Base-by-base conservation (phyloP, 2,113 vertebrate species). In the Podocnemis expansa region DNA sequence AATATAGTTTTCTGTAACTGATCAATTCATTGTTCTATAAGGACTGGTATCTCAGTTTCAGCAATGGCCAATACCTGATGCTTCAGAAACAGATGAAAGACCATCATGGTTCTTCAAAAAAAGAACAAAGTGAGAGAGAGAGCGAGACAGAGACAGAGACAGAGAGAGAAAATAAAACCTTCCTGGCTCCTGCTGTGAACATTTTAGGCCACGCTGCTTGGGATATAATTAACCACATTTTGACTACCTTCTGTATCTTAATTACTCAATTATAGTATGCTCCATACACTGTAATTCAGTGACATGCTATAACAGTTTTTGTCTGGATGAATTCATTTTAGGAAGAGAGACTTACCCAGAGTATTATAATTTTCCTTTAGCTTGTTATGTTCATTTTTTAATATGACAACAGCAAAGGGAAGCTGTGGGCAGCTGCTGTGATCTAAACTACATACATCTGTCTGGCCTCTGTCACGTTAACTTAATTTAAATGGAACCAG, bases 191-290 rank as follows among this genome's bases (percentile, higher is more conserved):
- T n/a, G 31, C 78, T 87, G 56, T 56, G 73, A 90, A 89, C 82
- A 90, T 78, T 76, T 82, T 73, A 86, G 88, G 54, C 78, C 87
- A 89, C 55, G 80, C 80, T 89, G 80, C 82, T 85, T 80, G 87
- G 76, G 86, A 93, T 93, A 93, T 29, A 93, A 93, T 95, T 96
- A 93, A 14, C 70, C 58, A 89, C 82, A 89, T 90, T 97, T 93
- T 94, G 91, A 93, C 76, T 85, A 84, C 63, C 86, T 95, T 96
- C 95, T 96, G 78, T 95, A 75, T 73, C 82, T 91, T 95, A 97
- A 96, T 96, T 95, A 89, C 84, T 58, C 70, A 24, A 52, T 88
- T 97, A 90, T 90, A 95, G 78, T 54, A 13, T 34, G 82, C 89
- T 90, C 93, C 91, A 93, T 89, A 93, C 87, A 78, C n/a, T 1